These are phyloP conservation scores for Melieria crassipennis DNA, from an alignment of 2,888 invertebrate genomes.

Conservation along the genomic window DNA sequence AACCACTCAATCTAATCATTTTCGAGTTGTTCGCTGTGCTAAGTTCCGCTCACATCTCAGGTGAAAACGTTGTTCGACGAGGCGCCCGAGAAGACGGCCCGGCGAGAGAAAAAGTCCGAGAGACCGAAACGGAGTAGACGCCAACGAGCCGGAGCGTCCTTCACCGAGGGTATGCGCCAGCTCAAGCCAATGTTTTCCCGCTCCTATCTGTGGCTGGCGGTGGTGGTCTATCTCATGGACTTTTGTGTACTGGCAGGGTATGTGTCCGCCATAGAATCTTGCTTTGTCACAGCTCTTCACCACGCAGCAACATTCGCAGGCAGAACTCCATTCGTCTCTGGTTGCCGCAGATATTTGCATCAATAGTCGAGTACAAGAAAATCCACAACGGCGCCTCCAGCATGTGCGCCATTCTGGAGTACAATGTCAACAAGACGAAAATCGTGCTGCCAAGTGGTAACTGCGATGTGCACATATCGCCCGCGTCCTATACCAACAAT, in stretches of 20 bases:
- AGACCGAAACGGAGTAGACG: constrained; percentile 27
- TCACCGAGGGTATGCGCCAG: constrained; percentile 69
- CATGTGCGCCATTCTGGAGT: constrained; percentile 55
- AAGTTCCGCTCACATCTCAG: constrained; percentile 39
- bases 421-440: constrained; percentile 48
- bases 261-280: constrained; percentile 42
- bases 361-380: constrained; percentile 68
- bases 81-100: constrained; percentile 41
- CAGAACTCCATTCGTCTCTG: constrained; percentile 84
- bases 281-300: background rate
- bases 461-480: constrained; percentile 40
- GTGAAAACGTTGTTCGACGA: constrained; percentile 54
- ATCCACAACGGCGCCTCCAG: constrained; percentile 40
- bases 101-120: background rate
- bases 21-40: background rate
- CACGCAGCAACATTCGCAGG: constrained; percentile 61
- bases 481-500: constrained; percentile 45
- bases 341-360: constrained; percentile 85
- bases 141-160: constrained; percentile 8
- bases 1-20: too few relatives aligned
- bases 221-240: constrained; percentile 73
- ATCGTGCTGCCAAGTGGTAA: constrained; percentile 27
- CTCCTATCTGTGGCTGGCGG: constrained; percentile 71
- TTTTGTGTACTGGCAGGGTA: constrained; percentile 75
- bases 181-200: constrained; percentile 74